Evolutionary conservation across 2,888 invertebrate species (phyloP), one percentile per base, ranked within the genome.

Genomic region (Rugalucina vietnamica): DNA sequence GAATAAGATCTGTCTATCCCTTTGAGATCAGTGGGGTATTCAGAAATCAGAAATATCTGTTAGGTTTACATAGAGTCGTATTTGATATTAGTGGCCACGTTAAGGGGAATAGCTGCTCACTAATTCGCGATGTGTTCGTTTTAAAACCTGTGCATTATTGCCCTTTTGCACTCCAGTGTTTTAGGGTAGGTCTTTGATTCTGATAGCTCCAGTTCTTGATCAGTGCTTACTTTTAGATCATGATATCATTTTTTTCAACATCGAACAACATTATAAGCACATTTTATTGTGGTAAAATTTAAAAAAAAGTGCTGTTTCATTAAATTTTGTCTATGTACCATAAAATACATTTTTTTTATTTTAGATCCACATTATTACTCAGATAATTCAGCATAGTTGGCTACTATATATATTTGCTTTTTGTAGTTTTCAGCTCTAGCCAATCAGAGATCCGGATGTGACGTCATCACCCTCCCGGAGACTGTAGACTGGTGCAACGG

Each of bases 401-500:
- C n/a, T n/a, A n/a, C n/a, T n/a, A n/a, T n/a, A n/a, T n/a, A 43
- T 43, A 12, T 18, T 12, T 54, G 14, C 3, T 54, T 21, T n/a
- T 8, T 54, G 14, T n/a, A 65, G 65, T 65, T 65, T 65, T 5
- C 65, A 10, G 24, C 34, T 34, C 2, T 65, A 34, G 24, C 4
- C 34, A 34, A 65, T 18, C 34, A 34, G 21, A 4, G 10, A n/a
- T 8, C 21, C 3, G 86, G 86, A 36, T 84, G 86, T 75, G 70
- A 74, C 37, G 60, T 77, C n/a, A 70, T 27, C 27, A 70, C 77
- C 18, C 79, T 87, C 37, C 82, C 87, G 50, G 79, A 84, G 14
- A 76, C 54, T 12, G 79, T 85, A 76, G 81, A 76, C 34, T 87
- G 87, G 87, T 87, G 87, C 36, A 76, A 85, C 60, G 74, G 72